Evolutionary conservation across 1,140 invertebrate species (phyloP), one percentile per base, ranked within the genome.

Genomic region (Aphaenogaster ashmeadi): DNA sequence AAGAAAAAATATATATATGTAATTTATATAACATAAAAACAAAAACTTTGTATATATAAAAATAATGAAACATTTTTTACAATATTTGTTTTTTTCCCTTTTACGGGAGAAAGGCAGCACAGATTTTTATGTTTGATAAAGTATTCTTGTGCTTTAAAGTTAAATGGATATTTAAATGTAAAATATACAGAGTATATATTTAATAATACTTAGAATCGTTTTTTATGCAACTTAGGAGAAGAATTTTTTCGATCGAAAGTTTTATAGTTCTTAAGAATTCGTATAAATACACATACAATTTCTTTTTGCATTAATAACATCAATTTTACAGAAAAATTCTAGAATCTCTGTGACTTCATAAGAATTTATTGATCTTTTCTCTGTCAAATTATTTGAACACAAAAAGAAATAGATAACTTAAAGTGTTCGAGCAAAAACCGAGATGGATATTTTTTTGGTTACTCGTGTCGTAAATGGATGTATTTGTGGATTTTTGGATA

Each of bases 401-500:
- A 11, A 58, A 56, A 58, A n/a, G 3, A 21, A n/a, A 41, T 33
- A 33, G 38, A 21, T 21, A 66, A 38, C 2, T 64, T 64, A 2
- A 41, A 41, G 38, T 44, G 11, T 44, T 7, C n/a, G 13, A 27
- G 21, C 6, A 36, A 58, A 7, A 75, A 41, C 41, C 7, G 36
- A 58, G 15, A 33, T 15, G 11, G 21, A 38, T 11, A 44, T 60
- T 54, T 60, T 0, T 18, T 0, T 60, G 15, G 21, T 44, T 21
- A 47, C 11, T 62, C 15, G 33, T 38, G n/a, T 21, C 13, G 3
- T 21, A 75, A 56, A 41, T 41, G 11, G 0, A 62, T 18, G 11
- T 21, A 75, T 21, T 54, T 6, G 41, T 44, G 15, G 15, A 79
- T 50, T 66, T 79, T 50, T 7, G 44, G 60, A n/a, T 77, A 33